These are phyloP conservation scores for Drepanosiphum platanoidis DNA, from an alignment of 2,888 invertebrate species.

Conservation along the genomic window DNA sequence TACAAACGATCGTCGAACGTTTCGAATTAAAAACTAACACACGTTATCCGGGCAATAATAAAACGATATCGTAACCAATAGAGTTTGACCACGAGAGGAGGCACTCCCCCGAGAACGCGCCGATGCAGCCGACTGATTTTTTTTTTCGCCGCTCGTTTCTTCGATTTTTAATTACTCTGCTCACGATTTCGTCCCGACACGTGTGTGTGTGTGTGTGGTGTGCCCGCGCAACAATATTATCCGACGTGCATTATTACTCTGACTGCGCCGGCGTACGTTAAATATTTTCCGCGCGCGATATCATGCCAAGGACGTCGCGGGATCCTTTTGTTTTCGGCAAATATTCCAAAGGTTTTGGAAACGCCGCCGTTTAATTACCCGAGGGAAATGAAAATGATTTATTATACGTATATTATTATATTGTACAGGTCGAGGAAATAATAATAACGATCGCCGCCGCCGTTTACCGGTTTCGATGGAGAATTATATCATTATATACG, in stretches of 20 bases:
- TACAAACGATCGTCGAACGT: too few species aligned
- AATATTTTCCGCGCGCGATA: background rate
- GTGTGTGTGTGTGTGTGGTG: too few species aligned
- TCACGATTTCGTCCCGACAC: background rate
- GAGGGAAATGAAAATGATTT: background rate
- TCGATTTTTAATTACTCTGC: background rate
- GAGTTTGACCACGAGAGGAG: too few species aligned
- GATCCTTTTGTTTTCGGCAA: background rate
- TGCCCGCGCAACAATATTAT: background rate
- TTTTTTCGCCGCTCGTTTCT: too few species aligned
- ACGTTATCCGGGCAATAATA: too few species aligned
- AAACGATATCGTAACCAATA: too few species aligned
- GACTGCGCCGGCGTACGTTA: background rate
- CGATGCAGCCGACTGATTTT: too few species aligned
- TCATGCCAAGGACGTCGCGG: background rate
- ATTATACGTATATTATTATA: too few species aligned
- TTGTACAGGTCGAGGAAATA: background rate
- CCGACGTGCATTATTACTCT: background rate
- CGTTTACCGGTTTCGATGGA: too few species aligned
- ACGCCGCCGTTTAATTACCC: background rate
- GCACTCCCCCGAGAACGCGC: too few species aligned
- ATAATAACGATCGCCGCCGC: background rate
- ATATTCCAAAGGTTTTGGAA: background rate
- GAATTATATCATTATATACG: background rate
- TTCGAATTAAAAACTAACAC: too few species aligned